A percentile compares a stretch with the other conserved stretches of the same genome.
phyloP scores from a whole-genome alignment of 2,888 invertebrate species.

The Rhaphigaster nebulosa region DNA sequence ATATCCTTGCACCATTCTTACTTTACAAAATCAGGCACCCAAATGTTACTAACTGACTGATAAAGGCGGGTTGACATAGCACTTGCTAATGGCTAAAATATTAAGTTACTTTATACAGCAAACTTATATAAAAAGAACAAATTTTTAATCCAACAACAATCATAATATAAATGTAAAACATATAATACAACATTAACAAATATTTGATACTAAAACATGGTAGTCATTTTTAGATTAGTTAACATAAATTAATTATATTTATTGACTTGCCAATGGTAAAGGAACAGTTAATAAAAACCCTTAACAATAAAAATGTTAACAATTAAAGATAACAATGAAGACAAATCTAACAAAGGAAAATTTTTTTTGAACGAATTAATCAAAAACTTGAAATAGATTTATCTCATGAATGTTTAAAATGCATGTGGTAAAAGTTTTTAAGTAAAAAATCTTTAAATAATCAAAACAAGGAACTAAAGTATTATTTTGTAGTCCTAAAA shows the following conservation, averaged over 20 bases:
- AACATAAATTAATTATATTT: neutral
- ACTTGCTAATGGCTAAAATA: neutral
- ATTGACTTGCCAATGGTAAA: conserved; percentile 3
- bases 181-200: neutral
- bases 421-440: too few species aligned
- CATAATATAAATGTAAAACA: neutral
- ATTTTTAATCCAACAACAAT: neutral
- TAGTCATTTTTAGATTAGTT: neutral
- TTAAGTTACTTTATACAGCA: neutral
- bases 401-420: neutral
- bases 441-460: neutral
- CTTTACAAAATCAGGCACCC: neutral
- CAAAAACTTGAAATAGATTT: neutral
- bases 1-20: neutral
- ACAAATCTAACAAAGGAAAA: neutral
- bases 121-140: neutral
- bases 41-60: neutral
- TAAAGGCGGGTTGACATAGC: neutral
- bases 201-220: conserved; percentile 2
- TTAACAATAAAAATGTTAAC: neutral
- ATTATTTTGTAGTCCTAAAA: neutral
- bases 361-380: neutral
- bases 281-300: neutral
- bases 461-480: neutral
- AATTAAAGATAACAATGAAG: neutral